Evolutionary conservation across 1,140 invertebrate species (phyloP).

Genomic region (Panulirus ornatus): DNA sequence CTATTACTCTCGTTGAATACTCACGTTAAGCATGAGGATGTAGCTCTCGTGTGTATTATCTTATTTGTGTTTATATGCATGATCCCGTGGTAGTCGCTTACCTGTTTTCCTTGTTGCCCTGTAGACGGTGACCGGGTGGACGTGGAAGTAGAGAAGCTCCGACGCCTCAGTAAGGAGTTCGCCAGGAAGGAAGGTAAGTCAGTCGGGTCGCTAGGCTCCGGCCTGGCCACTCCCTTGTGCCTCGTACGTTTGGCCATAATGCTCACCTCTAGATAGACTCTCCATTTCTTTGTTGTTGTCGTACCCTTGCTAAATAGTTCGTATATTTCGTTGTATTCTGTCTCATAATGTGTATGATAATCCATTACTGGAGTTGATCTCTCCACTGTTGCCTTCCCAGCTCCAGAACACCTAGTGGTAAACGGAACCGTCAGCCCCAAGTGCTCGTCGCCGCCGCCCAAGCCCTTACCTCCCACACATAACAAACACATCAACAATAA

Average conservation of each 20-base stretch:
- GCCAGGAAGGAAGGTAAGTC: slow-evolving; percentile 49
- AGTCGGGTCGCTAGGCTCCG: neutral
- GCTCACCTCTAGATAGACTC: too few species aligned
- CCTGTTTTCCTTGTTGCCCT: slow-evolving; percentile 33
- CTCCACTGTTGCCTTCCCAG: neutral
- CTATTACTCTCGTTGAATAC: too few species aligned
- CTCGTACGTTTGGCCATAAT: too few species aligned
- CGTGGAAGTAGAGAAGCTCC: slow-evolving; percentile 59
- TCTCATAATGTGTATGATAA: neutral
- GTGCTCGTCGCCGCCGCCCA: slow-evolving; percentile 11
- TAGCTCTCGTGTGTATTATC: slow-evolving; percentile 1
- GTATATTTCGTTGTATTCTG: neutral
- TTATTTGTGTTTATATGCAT: too few species aligned
- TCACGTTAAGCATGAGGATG: too few species aligned
- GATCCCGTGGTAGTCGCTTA: neutral
- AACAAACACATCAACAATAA: neutral
- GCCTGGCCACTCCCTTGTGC: too few species aligned
- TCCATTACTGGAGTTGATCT: neutral
- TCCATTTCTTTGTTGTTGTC: slow-evolving; percentile 1
- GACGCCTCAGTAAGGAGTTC: slow-evolving; percentile 70
- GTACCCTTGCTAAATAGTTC: too few species aligned
- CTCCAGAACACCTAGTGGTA: slow-evolving; percentile 1
- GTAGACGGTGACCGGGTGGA: slow-evolving; percentile 72
- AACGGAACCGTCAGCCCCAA: slow-evolving; percentile 45
- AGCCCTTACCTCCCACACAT: neutral